Evolutionary conservation across 2,797 vertebrate genomes (phyloP).

Genomic region (Sciurus vulgaris): DNA sequence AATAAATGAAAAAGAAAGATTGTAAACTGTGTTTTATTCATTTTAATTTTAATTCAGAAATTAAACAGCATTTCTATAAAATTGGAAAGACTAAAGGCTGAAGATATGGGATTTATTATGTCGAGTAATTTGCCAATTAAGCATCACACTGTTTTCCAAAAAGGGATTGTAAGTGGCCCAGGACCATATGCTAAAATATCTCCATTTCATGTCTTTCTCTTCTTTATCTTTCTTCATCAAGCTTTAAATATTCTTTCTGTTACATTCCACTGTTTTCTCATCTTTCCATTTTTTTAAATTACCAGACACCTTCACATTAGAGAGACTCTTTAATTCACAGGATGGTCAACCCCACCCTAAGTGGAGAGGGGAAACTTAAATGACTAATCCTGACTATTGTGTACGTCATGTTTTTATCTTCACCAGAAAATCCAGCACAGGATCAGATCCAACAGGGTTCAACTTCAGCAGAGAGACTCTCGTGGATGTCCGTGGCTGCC

Average conservation of each 20-base stretch:
- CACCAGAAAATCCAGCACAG: neutral
- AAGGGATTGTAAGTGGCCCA: neutral
- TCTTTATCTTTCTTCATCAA: neutral
- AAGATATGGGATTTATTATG: neutral
- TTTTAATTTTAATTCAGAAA: slow-evolving; percentile 50
- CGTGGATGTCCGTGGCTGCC: accelerated
- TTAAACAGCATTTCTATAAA: neutral
- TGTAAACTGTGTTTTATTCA: slow-evolving; percentile 15
- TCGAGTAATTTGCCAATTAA: neutral
- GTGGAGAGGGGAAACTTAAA: neutral
- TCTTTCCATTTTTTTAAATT: neutral
- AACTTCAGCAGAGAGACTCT: neutral
- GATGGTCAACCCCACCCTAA: neutral
- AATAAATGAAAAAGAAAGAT: neutral
- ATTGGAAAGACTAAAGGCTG: neutral
- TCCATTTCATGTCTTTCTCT: neutral
- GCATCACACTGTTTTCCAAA: neutral
- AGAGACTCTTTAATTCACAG: neutral
- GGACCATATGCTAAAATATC: neutral
- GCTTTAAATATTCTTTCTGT: neutral
- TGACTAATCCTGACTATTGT: no score
- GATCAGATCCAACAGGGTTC: accelerated
- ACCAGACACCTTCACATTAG: neutral
- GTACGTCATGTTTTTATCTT: neutral
- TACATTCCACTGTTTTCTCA: neutral